Conservation (phyloP, 2,888 invertebrate genomes). For the Polyommatus iphigenia region DNA sequence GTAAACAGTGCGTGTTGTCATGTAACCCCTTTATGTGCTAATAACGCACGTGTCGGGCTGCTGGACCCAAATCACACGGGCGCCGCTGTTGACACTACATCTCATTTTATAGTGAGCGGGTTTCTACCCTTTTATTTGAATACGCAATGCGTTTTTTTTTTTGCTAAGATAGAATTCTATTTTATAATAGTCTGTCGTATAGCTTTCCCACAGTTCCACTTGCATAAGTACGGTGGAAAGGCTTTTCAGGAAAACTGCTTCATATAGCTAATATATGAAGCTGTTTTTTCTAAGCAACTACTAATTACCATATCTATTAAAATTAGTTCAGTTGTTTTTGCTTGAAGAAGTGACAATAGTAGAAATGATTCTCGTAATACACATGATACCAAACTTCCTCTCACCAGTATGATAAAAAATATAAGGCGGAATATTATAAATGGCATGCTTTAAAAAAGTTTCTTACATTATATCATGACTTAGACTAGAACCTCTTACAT, state of each 20-base stretch:
- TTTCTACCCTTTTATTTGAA: not conserved
- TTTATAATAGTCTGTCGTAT: not conserved
- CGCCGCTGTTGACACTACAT: conserved; percentile 8
- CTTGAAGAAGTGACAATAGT: too few relatives aligned
- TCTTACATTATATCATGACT: too few relatives aligned
- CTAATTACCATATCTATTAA: too few relatives aligned
- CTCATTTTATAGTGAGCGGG: conserved; percentile 2
- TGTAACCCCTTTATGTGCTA: conserved; percentile 25
- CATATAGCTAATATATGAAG: too few relatives aligned
- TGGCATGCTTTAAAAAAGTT: too few relatives aligned
- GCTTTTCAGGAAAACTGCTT: too few relatives aligned
- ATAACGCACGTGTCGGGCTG: conserved; percentile 20
- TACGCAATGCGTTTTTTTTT: not conserved
- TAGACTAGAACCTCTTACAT: not conserved
- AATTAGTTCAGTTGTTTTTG: too few relatives aligned
- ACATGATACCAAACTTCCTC: too few relatives aligned
- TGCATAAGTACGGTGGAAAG: not conserved
- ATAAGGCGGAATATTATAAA: too few relatives aligned
- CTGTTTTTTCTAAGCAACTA: too few relatives aligned
- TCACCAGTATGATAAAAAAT: too few relatives aligned
- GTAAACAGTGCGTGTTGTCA: conserved; percentile 43
- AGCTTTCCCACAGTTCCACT: not conserved
- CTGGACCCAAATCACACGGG: not conserved
- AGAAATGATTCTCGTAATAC: too few relatives aligned
- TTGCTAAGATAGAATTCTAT: not conserved